phyloP scores from a whole-genome alignment of 1,140 invertebrate species.

The Brachionus sp. region DNA sequence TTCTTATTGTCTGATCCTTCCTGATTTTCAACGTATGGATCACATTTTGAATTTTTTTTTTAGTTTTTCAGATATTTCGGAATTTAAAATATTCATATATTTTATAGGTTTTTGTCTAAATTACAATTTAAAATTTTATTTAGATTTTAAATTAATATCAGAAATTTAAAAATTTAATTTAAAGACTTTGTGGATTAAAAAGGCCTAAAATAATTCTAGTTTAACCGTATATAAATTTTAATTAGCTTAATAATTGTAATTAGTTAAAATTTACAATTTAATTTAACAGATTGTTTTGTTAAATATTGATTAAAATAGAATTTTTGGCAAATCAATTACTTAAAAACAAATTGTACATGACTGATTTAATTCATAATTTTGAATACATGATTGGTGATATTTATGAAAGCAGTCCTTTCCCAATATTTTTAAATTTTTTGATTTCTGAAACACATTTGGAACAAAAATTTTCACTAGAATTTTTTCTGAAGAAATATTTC shows the following conservation, averaged over 20 bases:
- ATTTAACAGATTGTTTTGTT: background rate
- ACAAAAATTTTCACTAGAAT: background rate
- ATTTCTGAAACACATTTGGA: background rate
- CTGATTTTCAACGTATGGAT: too few species aligned
- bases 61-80: background rate
- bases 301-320: background rate
- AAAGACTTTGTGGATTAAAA: background rate
- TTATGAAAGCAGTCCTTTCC: background rate
- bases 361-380: background rate
- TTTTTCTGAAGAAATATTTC: background rate
- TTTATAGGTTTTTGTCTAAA: background rate
- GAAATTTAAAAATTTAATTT: background rate
- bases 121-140: background rate
- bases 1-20: background rate
- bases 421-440: background rate
- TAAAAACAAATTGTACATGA: background rate
- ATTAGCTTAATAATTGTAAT: background rate
- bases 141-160: background rate
- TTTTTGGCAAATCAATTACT: background rate
- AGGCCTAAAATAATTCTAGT: background rate
- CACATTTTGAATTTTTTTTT: background rate
- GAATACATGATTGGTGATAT: background rate
- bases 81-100: background rate
- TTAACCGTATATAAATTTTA: background rate
- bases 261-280: background rate